These are phyloP conservation scores for Pseudotriccus pelzelni DNA, from an alignment of 2,797 vertebrate genomes.

Conservation along the genomic window DNA sequence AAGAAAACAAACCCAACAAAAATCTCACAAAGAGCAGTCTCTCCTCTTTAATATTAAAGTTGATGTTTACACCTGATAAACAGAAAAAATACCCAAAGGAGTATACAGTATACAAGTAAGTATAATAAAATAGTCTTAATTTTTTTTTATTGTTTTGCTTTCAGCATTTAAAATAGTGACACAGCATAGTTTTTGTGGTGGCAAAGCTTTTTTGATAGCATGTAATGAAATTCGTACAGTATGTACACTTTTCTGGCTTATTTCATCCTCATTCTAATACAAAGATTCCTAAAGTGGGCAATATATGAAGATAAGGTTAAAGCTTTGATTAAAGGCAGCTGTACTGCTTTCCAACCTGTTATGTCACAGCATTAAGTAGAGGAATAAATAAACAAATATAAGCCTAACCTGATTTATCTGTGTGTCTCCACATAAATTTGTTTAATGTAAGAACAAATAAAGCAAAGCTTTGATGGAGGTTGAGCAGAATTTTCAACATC, in stretches of 20 bases:
- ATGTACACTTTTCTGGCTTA: neutral
- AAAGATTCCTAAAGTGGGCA: neutral
- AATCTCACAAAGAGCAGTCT: neutral
- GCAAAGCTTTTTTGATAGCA: neutral
- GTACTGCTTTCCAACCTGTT: conserved; percentile 23
- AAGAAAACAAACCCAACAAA: neutral
- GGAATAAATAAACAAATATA: conserved; percentile 48
- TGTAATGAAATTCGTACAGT: neutral
- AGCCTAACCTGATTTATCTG: conserved; percentile 58
- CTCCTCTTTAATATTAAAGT: neutral
- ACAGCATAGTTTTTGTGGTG: neutral
- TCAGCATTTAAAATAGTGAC: neutral
- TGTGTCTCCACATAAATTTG: conserved; percentile 58
- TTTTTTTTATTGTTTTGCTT: neutral
- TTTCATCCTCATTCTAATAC: neutral
- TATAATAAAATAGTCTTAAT: neutral
- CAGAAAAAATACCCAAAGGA: neutral
- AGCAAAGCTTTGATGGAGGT: conserved; percentile 57
- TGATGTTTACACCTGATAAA: neutral
- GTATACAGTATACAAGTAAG: neutral
- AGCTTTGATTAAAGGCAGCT: conserved; percentile 10
- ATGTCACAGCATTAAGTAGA: conserved; percentile 28
- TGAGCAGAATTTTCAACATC: conserved; percentile 71
- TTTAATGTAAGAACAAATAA: conserved; percentile 70
- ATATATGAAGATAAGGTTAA: neutral